phyloP scores from a whole-genome alignment of 2,797 vertebrate genomes.

The Okamejei kenojei region DNA sequence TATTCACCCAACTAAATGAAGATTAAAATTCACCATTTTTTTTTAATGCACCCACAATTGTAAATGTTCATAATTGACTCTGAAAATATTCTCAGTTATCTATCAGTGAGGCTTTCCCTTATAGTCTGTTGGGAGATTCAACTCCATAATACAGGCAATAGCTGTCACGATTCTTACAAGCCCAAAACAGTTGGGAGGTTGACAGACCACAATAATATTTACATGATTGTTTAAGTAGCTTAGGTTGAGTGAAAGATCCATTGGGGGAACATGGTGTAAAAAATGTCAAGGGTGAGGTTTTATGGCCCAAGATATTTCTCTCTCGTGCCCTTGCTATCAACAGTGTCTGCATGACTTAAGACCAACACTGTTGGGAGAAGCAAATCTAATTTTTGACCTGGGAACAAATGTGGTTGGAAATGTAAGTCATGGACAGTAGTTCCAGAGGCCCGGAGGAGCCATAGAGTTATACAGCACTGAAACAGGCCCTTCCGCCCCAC shows the following conservation, averaged over 20 bases:
- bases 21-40: slow-evolving; percentile 23
- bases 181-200: background rate
- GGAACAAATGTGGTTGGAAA: background rate
- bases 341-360: background rate
- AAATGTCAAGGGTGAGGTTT: background rate
- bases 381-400: background rate
- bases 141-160: background rate
- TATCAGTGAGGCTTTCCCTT: background rate
- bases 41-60: background rate
- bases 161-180: background rate
- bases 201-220: background rate
- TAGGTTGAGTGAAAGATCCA: too few species aligned
- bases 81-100: background rate
- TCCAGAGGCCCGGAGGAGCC: background rate
- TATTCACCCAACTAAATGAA: slow-evolving; percentile 9
- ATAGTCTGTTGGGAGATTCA: background rate
- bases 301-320: background rate
- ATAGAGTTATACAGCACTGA: too few species aligned
- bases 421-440: background rate
- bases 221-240: background rate
- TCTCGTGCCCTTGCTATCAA: background rate
- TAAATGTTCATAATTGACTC: slow-evolving; percentile 14
- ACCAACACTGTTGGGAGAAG: background rate
- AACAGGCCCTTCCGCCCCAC: too few species aligned
- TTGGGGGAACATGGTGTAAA: background rate